Percentiles rank a stretch among this genome's conserved stretches.
Conservation (phyloP, 2,888 invertebrate species). For the Epirrhoe tristata region DNA sequence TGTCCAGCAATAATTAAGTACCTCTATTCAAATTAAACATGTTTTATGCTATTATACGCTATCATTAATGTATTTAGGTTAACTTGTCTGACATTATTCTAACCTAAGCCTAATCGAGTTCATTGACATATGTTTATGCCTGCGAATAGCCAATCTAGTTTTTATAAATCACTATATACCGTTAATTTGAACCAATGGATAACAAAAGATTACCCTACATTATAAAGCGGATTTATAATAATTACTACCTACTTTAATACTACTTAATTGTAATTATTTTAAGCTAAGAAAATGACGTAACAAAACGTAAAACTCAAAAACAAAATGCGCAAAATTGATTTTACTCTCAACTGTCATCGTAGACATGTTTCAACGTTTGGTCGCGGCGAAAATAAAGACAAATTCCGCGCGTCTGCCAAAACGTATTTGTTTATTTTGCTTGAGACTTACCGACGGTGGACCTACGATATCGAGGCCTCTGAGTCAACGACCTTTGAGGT, state of each 20-base stretch:
- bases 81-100: slow-evolving; percentile 35
- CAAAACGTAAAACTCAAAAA: background rate
- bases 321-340: slow-evolving; percentile 20
- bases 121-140: slow-evolving; percentile 31
- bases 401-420: slow-evolving; percentile 52
- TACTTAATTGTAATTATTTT: too few relatives aligned
- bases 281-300: background rate
- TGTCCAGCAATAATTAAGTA: slow-evolving; percentile 1
- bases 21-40: slow-evolving; percentile 5
- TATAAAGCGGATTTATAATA: too few relatives aligned
- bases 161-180: slow-evolving; percentile 13
- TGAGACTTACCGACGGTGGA: too few relatives aligned
- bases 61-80: slow-evolving; percentile 34
- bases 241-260: too few relatives aligned
- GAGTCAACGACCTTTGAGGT: slow-evolving; percentile 37
- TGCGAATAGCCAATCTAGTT: slow-evolving; percentile 31
- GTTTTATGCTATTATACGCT: slow-evolving; percentile 18
- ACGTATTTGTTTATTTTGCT: slow-evolving; percentile 43
- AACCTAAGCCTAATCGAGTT: slow-evolving; percentile 37
- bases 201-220: slow-evolving; percentile 7
- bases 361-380: slow-evolving; percentile 50
- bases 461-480: slow-evolving; percentile 27
- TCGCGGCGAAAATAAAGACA: slow-evolving; percentile 60
- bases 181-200: slow-evolving; percentile 18
- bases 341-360: slow-evolving; percentile 47